These are phyloP conservation scores for Loris lydekkerianus DNA, from an alignment of 2,797 vertebrate species.

Conservation along the genomic window DNA sequence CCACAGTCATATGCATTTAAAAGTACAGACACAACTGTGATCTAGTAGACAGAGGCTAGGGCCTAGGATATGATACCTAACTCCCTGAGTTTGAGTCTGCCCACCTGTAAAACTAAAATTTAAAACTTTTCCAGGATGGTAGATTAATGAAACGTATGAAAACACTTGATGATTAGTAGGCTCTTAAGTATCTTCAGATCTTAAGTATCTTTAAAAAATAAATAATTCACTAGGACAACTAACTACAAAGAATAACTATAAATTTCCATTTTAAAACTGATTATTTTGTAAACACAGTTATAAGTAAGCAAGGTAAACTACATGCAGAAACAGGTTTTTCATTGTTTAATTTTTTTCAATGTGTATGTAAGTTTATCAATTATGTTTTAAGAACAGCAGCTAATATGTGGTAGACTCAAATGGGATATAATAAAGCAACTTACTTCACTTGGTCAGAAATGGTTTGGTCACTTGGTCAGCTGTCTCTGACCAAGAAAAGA, in stretches of 20 bases:
- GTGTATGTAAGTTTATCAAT: background rate
- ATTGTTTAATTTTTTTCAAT: background rate
- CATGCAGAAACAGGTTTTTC: background rate
- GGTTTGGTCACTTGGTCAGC: background rate
- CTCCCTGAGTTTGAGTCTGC: background rate
- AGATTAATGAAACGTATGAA: conserved; percentile 11
- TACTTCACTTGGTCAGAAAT: conserved; percentile 12
- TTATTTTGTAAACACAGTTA: conserved; percentile 20
- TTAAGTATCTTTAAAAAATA: background rate
- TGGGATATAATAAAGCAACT: background rate
- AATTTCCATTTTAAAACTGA: conserved; percentile 33
- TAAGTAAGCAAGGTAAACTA: conserved; percentile 37
- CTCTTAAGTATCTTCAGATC: background rate
- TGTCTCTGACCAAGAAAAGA: conserved; percentile 37
- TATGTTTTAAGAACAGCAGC: background rate
- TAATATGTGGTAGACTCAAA: background rate
- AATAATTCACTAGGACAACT: conserved; percentile 1
- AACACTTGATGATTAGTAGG: background rate
- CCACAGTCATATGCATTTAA: background rate
- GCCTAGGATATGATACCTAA: background rate
- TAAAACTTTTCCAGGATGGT: background rate
- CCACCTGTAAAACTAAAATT: conserved; percentile 26
- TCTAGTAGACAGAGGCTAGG: background rate
- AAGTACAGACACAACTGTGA: background rate
- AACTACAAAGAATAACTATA: conserved; percentile 6